A percentile compares a stretch with the other conserved stretches of the same genome.
phyloP scores from a whole-genome alignment of 2,888 invertebrate genomes.

The Microctonus aethiopoides region DNA sequence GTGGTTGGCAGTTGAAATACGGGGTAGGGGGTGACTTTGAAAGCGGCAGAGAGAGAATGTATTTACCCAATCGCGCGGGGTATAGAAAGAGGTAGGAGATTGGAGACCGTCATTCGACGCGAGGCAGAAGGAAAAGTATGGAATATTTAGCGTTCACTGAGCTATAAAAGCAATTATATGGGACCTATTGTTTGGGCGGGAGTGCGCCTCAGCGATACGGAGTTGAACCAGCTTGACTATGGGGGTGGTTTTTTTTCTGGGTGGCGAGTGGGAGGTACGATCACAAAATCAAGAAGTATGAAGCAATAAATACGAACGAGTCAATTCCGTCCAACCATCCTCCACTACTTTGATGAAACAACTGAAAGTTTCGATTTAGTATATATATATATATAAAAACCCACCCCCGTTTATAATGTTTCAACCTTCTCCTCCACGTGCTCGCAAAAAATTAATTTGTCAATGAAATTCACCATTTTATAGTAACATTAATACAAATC shows the following conservation, averaged over 20 bases:
- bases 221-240: constrained; percentile 46
- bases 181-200: constrained; percentile 64
- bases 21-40: constrained; percentile 26
- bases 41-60: constrained; percentile 40
- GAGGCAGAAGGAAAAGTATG: constrained; percentile 62
- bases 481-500: too few relatives aligned
- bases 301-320: constrained; percentile 63
- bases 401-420: too few relatives aligned
- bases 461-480: neutral
- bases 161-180: constrained; percentile 68
- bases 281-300: constrained; percentile 59
- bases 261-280: constrained; percentile 34
- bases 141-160: constrained; percentile 67
- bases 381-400: too few relatives aligned
- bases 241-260: constrained; percentile 29
- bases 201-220: constrained; percentile 64
- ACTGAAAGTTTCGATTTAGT: constrained; percentile 52
- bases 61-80: constrained; percentile 61
- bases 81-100: constrained; percentile 16
- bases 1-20: neutral
- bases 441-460: neutral
- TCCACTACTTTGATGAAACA: constrained; percentile 37
- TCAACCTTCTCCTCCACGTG: too few relatives aligned
- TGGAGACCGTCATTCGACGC: constrained; percentile 36
- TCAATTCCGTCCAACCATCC: constrained; percentile 48